Evolutionary conservation across 2,888 invertebrate species (phyloP).

Genomic region (Cantharis rustica): DNA sequence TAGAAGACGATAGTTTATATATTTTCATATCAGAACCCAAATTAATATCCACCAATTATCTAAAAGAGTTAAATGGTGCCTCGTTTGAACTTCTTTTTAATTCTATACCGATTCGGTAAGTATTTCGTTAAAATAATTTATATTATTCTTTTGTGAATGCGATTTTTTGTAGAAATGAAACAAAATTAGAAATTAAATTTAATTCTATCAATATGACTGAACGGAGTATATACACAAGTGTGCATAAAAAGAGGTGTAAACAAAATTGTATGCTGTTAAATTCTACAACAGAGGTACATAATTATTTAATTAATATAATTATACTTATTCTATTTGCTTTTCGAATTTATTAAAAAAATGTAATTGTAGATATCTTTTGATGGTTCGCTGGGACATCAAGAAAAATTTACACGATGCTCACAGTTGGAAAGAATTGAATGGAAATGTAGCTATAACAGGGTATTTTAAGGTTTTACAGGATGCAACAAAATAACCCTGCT

Average conservation of each 20-base stretch:
- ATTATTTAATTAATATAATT: background rate
- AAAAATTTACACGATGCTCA: background rate
- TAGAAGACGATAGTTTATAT: background rate
- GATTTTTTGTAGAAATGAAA: background rate
- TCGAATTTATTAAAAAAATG: background rate
- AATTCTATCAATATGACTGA: background rate
- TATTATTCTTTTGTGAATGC: background rate
- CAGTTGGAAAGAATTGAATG: background rate
- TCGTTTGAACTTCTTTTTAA: background rate
- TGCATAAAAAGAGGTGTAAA: background rate
- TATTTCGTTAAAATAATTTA: background rate
- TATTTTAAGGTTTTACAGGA: background rate
- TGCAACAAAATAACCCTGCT: background rate
- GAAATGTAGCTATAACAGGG: background rate
- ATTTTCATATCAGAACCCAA: background rate
- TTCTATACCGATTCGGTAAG: background rate
- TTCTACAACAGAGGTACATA: background rate
- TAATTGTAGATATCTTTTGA: background rate
- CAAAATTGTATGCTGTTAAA: background rate
- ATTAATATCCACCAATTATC: background rate
- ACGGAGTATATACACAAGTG: background rate
- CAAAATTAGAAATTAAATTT: background rate
- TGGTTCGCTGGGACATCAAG: background rate
- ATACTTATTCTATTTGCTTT: background rate
- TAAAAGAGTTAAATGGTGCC: background rate